Evolutionary conservation across 2,888 invertebrate species (phyloP), one percentile per base, ranked within the genome.

Genomic region (Tolmerus cingulatus): DNA sequence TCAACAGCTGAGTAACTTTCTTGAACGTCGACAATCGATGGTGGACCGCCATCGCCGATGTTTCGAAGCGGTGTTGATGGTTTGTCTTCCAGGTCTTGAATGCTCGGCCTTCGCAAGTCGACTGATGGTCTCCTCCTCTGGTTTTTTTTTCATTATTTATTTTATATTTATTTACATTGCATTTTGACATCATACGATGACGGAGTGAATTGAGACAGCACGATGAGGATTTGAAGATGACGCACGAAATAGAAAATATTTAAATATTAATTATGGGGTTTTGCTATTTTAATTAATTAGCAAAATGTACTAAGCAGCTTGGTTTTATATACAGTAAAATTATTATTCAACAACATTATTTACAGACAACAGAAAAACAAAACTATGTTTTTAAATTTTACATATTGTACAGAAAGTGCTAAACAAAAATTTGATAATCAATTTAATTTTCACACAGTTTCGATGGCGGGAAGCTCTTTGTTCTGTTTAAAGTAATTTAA

Each of bases 1-100:
- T 99, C 99, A 93, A 98, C 96, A 88, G 98, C 98, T 77, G 98
- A 97, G 93, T 99, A 98, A 91, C 97, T 98, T 92, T 98, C 97
- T 92, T 98, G 97, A 76, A 97, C 96, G 93, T 98, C 98, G 89
- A 98, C 96, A 92, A 98, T 98, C 89, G 95, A 95, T 66, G 98
- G 98, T 89, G 98, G 97, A 88, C 97, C 97, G 89, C 95, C 95
- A 91, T 95, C 95, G 89, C 97, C 98, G 86, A 95, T 92, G 89
- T 97, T 95, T 92, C 95, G 96, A 89, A 98, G 94, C 79, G 98
- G 98, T 86, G 98, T 97, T 84, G 97, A 97, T 76, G 97, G 96
- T 90, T 96, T 95, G 92, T 97, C 97, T 93, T 97, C 97, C 91
- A 98, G 94, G 92, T 98, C 98, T 91, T 97, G 96, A 90, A 98